phyloP scores from a whole-genome alignment of 2,113 vertebrate species.

The Labeo rohita region DNA sequence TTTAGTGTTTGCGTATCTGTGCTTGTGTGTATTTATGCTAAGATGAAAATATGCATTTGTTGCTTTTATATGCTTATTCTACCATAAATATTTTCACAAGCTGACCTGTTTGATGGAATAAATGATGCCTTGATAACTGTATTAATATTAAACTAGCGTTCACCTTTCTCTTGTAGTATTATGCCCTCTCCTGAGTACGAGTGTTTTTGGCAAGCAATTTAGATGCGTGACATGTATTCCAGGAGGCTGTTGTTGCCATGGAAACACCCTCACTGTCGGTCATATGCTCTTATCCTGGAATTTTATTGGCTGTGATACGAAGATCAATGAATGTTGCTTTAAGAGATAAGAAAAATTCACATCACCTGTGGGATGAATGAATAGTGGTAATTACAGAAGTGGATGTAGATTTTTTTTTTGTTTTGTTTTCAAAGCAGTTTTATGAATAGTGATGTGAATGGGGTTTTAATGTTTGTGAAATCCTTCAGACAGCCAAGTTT shows the following conservation, averaged over 20 bases:
- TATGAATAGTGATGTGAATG: neutral
- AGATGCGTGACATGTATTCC: slow-evolving; percentile 89
- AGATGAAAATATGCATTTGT: neutral
- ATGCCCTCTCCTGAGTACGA: slow-evolving; percentile 62
- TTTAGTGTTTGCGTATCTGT: neutral
- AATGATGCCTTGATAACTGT: neutral
- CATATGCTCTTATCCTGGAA: slow-evolving; percentile 80
- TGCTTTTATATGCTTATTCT: neutral
- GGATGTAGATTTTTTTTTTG: neutral
- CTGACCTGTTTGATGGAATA: neutral
- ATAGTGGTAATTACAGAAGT: slow-evolving; percentile 9
- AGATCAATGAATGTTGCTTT: slow-evolving; percentile 51
- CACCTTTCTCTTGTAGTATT: slow-evolving; percentile 67
- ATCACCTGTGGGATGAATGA: slow-evolving; percentile 34
- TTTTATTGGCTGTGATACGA: slow-evolving; percentile 83
- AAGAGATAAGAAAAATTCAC: slow-evolving; percentile 5
- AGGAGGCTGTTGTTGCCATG: slow-evolving; percentile 89
- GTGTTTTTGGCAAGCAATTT: slow-evolving; percentile 77
- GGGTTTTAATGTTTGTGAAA: neutral
- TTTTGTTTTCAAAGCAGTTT: neutral
- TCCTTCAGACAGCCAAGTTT: neutral
- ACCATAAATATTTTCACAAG: neutral
- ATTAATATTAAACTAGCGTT: neutral
- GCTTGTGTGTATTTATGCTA: neutral
- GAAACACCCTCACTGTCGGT: slow-evolving; percentile 82